Evolutionary conservation across 2,888 invertebrate species (phyloP).

Genomic region (Drosophila nigritarsus): DNA sequence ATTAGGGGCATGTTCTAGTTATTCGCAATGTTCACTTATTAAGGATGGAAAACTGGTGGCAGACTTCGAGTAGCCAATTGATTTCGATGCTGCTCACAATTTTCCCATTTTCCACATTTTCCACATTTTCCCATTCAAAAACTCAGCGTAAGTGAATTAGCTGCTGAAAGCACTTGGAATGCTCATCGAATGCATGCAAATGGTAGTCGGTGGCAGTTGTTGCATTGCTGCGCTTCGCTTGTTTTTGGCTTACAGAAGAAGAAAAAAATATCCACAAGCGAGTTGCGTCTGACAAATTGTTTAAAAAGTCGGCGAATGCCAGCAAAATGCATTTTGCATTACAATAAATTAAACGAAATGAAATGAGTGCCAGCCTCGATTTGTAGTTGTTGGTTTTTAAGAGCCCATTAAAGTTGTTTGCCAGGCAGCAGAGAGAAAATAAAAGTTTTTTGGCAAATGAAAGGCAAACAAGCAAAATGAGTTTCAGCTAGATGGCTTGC

Average conservation of each 20-base stretch:
- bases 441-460: conserved; percentile 51
- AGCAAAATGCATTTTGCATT: conserved; percentile 51
- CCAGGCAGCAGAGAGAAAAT: conserved; percentile 4
- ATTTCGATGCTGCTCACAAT: neutral
- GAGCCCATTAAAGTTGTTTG: conserved; percentile 64
- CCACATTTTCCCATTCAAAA: neutral
- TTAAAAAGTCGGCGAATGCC: conserved; percentile 16
- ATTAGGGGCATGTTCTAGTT: neutral
- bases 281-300: conserved; percentile 53
- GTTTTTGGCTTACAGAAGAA: conserved; percentile 27
- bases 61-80: neutral
- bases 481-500: conserved; percentile 34
- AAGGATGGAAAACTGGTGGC: neutral
- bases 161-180: neutral
- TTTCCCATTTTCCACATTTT: neutral
- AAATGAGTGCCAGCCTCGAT: conserved; percentile 6
- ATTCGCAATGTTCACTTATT: neutral
- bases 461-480: conserved; percentile 60
- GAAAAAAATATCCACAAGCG: conserved; percentile 22
- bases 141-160: neutral
- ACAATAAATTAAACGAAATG: conserved; percentile 38
- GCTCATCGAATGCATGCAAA: conserved; percentile 61
- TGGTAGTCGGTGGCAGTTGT: conserved; percentile 40
- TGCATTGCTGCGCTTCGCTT: neutral
- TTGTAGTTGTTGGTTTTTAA: conserved; percentile 48